Conservation (phyloP, 2,888 invertebrate genomes). For the Lepidocyrtoides sp. region DNA sequence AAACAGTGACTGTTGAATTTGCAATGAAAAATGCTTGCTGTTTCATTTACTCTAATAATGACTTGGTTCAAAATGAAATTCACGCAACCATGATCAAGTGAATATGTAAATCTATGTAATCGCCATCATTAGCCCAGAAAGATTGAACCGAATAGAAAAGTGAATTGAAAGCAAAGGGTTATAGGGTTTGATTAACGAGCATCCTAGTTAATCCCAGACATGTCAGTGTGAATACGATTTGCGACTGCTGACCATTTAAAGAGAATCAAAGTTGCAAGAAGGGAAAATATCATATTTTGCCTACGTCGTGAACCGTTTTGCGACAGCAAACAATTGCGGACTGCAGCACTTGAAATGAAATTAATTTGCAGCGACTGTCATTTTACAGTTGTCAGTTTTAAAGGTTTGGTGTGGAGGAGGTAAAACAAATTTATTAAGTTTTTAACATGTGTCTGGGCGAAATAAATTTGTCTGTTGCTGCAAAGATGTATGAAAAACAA, state of each 20-base stretch:
- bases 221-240: background rate
- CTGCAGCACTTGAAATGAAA: background rate
- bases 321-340: background rate
- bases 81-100: background rate
- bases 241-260: slow-evolving; percentile 27
- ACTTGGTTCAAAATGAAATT: background rate
- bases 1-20: background rate
- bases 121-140: slow-evolving; percentile 39
- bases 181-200: slow-evolving; percentile 13
- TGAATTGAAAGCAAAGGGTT: background rate
- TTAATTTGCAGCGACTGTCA: background rate
- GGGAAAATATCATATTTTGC: background rate
- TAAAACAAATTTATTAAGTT: background rate
- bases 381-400: background rate
- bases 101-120: no score
- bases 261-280: background rate
- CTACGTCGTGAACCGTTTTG: background rate
- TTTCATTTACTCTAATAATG: background rate
- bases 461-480: background rate
- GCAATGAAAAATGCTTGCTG: background rate
- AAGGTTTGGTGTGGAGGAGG: slow-evolving; percentile 3
- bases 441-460: background rate
- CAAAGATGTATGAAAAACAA: no score
- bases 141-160: slow-evolving; percentile 20
- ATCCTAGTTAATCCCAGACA: background rate